Conservation (phyloP, 2,888 invertebrate species). For the Asteroscopus sphinx region DNA sequence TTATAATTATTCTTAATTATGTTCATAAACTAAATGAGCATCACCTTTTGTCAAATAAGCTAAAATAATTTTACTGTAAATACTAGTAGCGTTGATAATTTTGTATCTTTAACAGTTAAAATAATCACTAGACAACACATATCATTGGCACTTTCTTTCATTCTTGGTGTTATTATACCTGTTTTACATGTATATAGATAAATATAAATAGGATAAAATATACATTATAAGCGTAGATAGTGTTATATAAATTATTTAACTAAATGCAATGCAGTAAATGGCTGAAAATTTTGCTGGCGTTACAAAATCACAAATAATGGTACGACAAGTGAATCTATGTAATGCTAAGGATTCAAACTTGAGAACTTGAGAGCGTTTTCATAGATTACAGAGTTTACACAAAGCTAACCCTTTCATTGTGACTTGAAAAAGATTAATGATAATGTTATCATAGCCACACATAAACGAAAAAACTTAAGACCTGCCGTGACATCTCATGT, state of each 20-base stretch:
- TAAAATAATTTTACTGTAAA: constrained; percentile 71
- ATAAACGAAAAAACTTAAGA: constrained; percentile 3
- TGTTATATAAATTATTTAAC: constrained; percentile 62
- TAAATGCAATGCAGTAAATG: constrained; percentile 36
- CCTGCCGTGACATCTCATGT: constrained; percentile 1
- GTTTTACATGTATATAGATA: constrained; percentile 72
- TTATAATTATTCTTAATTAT: constrained; percentile 4
- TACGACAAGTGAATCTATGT: constrained; percentile 6
- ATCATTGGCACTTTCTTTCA: constrained; percentile 87
- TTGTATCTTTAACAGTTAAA: constrained; percentile 77
- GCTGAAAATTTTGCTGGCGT: constrained; percentile 40
- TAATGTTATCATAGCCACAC: constrained; percentile 2
- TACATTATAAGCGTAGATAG: constrained; percentile 70
- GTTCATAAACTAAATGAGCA: constrained; percentile 41
- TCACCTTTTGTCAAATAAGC: constrained; percentile 60
- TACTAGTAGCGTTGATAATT: constrained; percentile 79
- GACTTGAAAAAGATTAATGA: constrained; percentile 21
- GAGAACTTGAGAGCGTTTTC: constrained; percentile 22
- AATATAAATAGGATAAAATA: constrained; percentile 57
- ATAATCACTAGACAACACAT: constrained; percentile 85
- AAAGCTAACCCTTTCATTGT: constrained; percentile 41
- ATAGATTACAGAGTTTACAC: constrained; percentile 23
- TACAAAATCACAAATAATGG: constrained; percentile 22
- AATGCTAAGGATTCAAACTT: constrained; percentile 23
- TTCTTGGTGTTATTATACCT: constrained; percentile 84